phyloP scores from a whole-genome alignment of 2,888 invertebrate genomes.

The Acleris holmiana region DNA sequence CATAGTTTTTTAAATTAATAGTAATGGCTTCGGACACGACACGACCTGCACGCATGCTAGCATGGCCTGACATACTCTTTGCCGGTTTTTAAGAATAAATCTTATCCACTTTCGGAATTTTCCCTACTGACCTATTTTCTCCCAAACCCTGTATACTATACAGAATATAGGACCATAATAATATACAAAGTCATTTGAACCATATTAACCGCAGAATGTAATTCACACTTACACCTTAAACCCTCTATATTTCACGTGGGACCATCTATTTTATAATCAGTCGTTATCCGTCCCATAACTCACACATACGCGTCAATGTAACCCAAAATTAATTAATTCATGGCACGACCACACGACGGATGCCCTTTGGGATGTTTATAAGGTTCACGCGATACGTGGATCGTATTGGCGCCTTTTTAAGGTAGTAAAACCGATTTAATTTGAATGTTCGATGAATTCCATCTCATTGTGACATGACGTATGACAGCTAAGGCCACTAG shows the following conservation, averaged over 20 bases:
- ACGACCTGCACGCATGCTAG: too few relatives aligned
- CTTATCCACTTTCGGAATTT: too few relatives aligned
- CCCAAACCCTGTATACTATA: neutral
- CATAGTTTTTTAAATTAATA: too few relatives aligned
- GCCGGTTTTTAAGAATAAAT: too few relatives aligned
- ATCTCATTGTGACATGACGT: neutral
- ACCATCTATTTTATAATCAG: slow-evolving; percentile 49
- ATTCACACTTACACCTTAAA: slow-evolving; percentile 17
- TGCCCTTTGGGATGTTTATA: slow-evolving; percentile 29
- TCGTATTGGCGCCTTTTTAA: slow-evolving; percentile 4
- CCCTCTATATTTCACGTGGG: slow-evolving; percentile 39
- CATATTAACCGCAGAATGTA: slow-evolving; percentile 2
- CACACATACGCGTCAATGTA: slow-evolving; percentile 45
- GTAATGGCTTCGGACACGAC: too few relatives aligned
- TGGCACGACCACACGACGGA: slow-evolving; percentile 44
- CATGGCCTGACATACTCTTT: too few relatives aligned
- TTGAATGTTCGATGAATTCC: neutral
- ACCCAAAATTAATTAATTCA: slow-evolving; percentile 49
- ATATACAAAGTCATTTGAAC: neutral
- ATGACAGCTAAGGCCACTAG: too few relatives aligned
- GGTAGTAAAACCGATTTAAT: slow-evolving; percentile 7
- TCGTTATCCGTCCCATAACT: slow-evolving; percentile 47
- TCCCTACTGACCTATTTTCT: neutral
- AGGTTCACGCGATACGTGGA: slow-evolving; percentile 19
- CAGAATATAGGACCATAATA: too few relatives aligned